A percentile compares a stretch with the other conserved stretches of the same genome.
These are phyloP conservation scores for Wiebesia pumilae DNA, from an alignment of 1,140 invertebrate species.

Conservation along the genomic window DNA sequence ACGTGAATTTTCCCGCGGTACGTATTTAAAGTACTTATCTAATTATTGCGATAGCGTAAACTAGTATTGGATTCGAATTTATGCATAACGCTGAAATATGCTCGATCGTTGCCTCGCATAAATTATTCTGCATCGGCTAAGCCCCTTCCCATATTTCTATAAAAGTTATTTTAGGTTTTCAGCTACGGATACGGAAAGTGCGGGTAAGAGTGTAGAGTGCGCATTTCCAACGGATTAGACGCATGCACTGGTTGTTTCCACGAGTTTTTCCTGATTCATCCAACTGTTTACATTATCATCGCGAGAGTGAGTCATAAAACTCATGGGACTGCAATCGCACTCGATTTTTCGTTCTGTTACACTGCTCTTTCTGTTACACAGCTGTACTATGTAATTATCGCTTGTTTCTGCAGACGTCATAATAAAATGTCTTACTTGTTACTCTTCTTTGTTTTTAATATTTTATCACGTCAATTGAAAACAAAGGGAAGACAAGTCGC, in stretches of 20 bases:
- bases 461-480: not conserved
- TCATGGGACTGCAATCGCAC: slow-evolving; percentile 15
- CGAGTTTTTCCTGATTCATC: slow-evolving; percentile 39
- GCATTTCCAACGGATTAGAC: not conserved
- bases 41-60: not conserved
- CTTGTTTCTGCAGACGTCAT: slow-evolving; percentile 5
- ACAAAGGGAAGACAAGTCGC: not conserved
- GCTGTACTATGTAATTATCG: slow-evolving; percentile 29
- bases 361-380: not conserved
- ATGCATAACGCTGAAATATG: not conserved
- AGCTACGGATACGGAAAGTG: too few species aligned
- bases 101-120: not conserved
- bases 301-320: slow-evolving; percentile 10
- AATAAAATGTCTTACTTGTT: slow-evolving; percentile 10
- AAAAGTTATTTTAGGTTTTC: not conserved
- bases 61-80: not conserved
- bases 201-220: too few species aligned
- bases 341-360: not conserved
- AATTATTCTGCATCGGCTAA: too few species aligned
- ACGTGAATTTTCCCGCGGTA: not conserved
- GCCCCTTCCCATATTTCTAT: not conserved
- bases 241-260: not conserved
- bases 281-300: slow-evolving; percentile 21
- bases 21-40: not conserved
- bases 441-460: slow-evolving; percentile 19